A percentile compares a stretch with the other conserved stretches of the same genome.
Evolutionary conservation across 1,140 invertebrate species (phyloP).

Genomic region (Plectus sambesii): DNA sequence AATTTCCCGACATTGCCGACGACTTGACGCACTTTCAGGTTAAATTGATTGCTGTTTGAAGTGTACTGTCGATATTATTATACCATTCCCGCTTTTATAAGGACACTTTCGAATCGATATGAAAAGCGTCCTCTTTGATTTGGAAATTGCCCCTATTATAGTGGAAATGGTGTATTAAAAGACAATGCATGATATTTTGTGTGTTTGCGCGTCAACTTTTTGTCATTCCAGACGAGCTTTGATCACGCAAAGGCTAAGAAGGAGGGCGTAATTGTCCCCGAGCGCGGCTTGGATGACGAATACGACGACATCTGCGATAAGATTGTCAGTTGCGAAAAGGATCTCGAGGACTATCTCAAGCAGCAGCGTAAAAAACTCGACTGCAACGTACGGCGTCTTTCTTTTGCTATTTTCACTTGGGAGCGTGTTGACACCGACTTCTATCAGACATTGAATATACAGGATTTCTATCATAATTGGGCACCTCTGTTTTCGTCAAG

Average conservation of each 20-base stretch:
- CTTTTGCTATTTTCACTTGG: conserved; percentile 3
- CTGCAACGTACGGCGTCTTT: conserved; percentile 58
- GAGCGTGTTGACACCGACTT: neutral
- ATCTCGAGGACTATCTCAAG: conserved; percentile 60
- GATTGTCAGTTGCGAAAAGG: conserved; percentile 59
- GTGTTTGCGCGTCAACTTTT: conserved; percentile 14
- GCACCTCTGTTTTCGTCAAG: too few species aligned
- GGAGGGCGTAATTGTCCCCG: conserved; percentile 72
- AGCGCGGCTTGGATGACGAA: conserved; percentile 66
- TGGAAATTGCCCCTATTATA: too few species aligned
- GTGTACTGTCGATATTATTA: too few species aligned
- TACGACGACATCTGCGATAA: conserved; percentile 65
- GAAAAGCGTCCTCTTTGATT: too few species aligned
- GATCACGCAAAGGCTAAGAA: conserved; percentile 71
- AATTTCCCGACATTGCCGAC: conserved; percentile 64
- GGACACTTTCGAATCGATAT: too few species aligned
- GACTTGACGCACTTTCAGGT: conserved; percentile 60
- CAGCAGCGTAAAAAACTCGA: conserved; percentile 61
- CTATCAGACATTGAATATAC: too few species aligned
- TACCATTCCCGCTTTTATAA: too few species aligned
- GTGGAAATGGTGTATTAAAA: too few species aligned
- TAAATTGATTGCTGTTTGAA: too few species aligned
- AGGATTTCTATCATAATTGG: too few species aligned
- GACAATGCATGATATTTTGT: too few species aligned
- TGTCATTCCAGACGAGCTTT: conserved; percentile 60